phyloP scores from a whole-genome alignment of 2,113 vertebrate genomes.

The Gadus chalcogrammus region DNA sequence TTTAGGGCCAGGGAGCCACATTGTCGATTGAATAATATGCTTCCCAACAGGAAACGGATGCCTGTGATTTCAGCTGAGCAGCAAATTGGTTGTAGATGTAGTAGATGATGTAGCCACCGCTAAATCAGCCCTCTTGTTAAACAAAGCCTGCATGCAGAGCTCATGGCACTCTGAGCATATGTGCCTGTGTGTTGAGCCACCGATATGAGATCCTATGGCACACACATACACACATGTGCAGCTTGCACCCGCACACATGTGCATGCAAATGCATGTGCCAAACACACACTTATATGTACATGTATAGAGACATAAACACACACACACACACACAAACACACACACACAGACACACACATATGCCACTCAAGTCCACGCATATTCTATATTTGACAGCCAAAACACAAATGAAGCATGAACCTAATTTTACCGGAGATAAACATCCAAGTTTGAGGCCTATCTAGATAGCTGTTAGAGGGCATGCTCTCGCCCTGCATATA shows the following conservation, averaged over 20 bases:
- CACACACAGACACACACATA: background rate
- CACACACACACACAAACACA: background rate
- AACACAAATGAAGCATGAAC: constrained; percentile 2
- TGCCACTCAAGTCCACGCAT: background rate
- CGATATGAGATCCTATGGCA: background rate
- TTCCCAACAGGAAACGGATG: constrained; percentile 18
- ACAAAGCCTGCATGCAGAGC: constrained; percentile 12
- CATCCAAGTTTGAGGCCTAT: background rate
- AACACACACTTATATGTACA: background rate
- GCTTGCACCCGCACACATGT: background rate
- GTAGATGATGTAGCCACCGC: background rate
- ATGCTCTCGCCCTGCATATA: too few relatives aligned
- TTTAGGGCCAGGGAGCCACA: constrained; percentile 21
- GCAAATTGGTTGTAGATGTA: constrained; percentile 38
- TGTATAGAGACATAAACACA: background rate
- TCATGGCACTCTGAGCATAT: constrained; percentile 1
- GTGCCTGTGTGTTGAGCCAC: constrained; percentile 24
- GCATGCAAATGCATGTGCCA: too few relatives aligned
- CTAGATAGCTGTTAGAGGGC: background rate
- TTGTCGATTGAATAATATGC: too few relatives aligned
- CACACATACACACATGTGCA: constrained; percentile 2
- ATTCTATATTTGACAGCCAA: constrained; percentile 13
- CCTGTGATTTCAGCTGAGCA: constrained; percentile 18
- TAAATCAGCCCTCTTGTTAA: constrained; percentile 20
- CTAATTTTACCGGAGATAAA: background rate